A percentile compares a stretch with the other conserved stretches of the same genome.
These are phyloP conservation scores for Micropterix aruncella DNA, from an alignment of 2,888 invertebrate genomes.

Conservation along the genomic window DNA sequence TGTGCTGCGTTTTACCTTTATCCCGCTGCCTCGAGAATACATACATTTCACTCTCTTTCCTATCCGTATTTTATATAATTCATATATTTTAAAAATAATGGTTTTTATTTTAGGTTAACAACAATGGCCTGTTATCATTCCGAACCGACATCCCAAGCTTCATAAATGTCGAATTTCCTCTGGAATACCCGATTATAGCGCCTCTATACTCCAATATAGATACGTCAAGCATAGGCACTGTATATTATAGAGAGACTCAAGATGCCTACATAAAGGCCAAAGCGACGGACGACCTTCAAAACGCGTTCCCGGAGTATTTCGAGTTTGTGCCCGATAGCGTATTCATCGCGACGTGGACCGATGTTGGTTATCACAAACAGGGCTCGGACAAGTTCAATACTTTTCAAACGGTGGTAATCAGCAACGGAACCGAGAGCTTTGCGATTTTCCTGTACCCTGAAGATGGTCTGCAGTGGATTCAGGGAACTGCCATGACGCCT, in stretches of 20 bases:
- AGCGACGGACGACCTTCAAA: conserved; percentile 56
- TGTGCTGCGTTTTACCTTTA: too few relatives aligned
- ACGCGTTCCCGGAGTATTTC: conserved; percentile 54
- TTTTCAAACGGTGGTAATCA: conserved; percentile 57
- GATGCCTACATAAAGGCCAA: conserved; percentile 44
- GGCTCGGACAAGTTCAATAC: conserved; percentile 67
- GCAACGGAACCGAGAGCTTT: conserved; percentile 68
- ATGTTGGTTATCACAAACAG: conserved; percentile 63
- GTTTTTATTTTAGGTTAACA: conserved; percentile 79
- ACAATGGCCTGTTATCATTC: conserved; percentile 82
- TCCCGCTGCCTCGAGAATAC: too few relatives aligned
- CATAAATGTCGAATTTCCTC: conserved; percentile 76
- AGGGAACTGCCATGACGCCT: conserved; percentile 61
- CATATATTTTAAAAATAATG: too few relatives aligned
- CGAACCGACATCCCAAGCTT: conserved; percentile 77
- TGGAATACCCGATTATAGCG: conserved; percentile 80
- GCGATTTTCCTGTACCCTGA: conserved; percentile 79
- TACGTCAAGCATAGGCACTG: conserved; percentile 53
- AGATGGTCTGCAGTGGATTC: conserved; percentile 84
- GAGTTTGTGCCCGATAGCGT: conserved; percentile 65
- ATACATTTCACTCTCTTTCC: too few relatives aligned
- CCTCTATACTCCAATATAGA: conserved; percentile 89
- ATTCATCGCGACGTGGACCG: conserved; percentile 83
- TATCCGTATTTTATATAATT: too few relatives aligned
- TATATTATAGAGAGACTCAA: conserved; percentile 59